phyloP scores from a whole-genome alignment of 2,113 vertebrate genomes.

The Gila orcuttii region DNA sequence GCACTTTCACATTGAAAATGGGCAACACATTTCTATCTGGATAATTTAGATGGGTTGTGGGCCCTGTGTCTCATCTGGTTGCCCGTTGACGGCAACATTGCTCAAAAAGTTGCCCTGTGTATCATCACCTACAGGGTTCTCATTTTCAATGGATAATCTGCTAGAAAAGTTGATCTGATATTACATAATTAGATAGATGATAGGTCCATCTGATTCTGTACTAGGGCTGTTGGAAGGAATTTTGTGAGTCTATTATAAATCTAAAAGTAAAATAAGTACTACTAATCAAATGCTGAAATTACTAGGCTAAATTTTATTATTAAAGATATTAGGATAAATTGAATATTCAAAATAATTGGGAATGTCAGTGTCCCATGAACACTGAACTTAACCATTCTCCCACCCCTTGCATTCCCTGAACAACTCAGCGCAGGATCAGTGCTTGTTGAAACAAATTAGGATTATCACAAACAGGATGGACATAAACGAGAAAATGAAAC shows the following conservation, averaged over 20 bases:
- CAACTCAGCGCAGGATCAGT: background rate
- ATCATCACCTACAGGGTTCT: no score
- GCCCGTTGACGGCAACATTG: no score
- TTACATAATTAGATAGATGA: background rate
- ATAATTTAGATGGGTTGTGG: no score
- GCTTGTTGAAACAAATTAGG: no score
- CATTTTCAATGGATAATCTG: no score
- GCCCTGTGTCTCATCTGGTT: no score
- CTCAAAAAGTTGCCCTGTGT: no score
- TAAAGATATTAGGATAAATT: background rate
- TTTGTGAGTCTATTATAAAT: background rate
- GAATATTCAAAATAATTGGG: background rate
- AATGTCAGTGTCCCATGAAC: background rate
- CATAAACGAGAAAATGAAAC: no score
- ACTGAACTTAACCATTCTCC: background rate
- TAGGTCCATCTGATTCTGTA: background rate
- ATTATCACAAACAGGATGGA: no score
- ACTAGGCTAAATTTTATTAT: background rate
- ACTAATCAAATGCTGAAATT: background rate
- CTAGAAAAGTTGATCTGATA: no score
- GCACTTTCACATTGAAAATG: no score
- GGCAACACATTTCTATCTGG: no score
- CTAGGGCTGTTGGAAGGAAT: background rate
- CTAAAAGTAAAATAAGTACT: background rate
- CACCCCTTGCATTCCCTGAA: background rate